Base-by-base conservation (phyloP, 1,140 invertebrate genomes). In the Drosophila biarmipes region DNA sequence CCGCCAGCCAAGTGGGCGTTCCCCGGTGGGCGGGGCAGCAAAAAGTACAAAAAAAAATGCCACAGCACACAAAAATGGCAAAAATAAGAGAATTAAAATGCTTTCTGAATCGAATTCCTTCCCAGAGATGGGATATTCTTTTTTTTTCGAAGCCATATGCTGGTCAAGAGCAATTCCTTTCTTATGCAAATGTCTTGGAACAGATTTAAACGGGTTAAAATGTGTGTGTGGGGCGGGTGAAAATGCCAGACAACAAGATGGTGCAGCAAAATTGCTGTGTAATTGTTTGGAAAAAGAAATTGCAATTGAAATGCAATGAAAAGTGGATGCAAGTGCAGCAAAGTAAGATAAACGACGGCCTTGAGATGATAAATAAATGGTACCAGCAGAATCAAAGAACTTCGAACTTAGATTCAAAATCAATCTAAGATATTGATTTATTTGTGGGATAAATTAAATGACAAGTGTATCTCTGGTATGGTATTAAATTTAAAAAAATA, bases 281-380 rank as follows among this genome's bases (percentile, higher is more conserved):
- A 80, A 80, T 80, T 74, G 78, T 17, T 69, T 80, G 78, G 78
- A 80, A 80, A 67, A 78, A 72, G 49, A 56, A 69, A 69, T 69
- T 56, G 34, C 34, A 69, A 69, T 69, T 55, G 66, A 68, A 69
- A 48, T 69, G 63, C 66, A 48, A 57, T 71, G 66, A 64, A 74
- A 56, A 74, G 61, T 74, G 71, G 24, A 74, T 74, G 56, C 40
- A 57, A 74, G 64, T 55, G 72, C 61, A 35, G 42, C 11, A 61
- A 73, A 73, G 48, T 55, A 54, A 69, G 66, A 69, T 69, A 68
- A 69, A 68, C 21, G 66, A 55, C 27, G 37, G 66, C 63, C 66
- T 56, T 46, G 66, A 46, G 19, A 10, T 10, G 35, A 52, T 42
- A 52, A 53, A 64, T 68, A 64, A 52, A 64, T 43, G 59, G 42